These are phyloP conservation scores for Cacoxenus indagator DNA, from an alignment of 2,888 invertebrate species.

Conservation along the genomic window DNA sequence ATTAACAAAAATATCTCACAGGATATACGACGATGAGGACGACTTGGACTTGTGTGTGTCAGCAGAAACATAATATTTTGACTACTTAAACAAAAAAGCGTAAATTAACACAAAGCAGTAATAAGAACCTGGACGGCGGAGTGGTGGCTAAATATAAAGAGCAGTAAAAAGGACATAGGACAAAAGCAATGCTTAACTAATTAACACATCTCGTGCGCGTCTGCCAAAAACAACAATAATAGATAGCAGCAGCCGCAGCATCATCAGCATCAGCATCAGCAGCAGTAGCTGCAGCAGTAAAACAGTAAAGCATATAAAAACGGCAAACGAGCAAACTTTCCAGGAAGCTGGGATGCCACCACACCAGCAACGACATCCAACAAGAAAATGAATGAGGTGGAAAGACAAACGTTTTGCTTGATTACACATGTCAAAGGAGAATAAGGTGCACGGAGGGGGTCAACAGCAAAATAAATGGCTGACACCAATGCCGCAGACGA, in stretches of 20 bases:
- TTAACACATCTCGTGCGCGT: constrained; percentile 43
- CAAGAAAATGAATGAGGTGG: background rate
- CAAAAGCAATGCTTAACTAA: constrained; percentile 53
- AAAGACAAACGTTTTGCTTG: constrained; percentile 15
- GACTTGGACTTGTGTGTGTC: no score
- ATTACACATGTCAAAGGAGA: constrained; percentile 3
- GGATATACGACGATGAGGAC: no score
- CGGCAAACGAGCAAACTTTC: background rate
- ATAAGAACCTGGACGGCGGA: background rate
- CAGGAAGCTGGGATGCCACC: background rate
- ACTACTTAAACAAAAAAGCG: no score
- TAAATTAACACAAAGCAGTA: background rate
- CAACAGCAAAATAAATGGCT: background rate
- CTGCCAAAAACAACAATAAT: constrained; percentile 5
- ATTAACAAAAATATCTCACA: no score
- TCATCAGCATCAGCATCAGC: no score
- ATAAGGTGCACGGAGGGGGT: background rate
- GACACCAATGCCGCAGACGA: no score
- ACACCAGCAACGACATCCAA: background rate
- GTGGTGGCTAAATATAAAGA: background rate
- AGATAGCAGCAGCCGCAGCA: no score
- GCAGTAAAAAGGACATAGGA: constrained; percentile 9
- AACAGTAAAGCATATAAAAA: background rate
- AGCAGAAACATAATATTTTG: no score
- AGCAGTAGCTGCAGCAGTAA: no score